Percentiles rank a stretch among this genome's conserved stretches.
phyloP scores from a whole-genome alignment of 2,888 invertebrate genomes.

The Heliconius ismenius region DNA sequence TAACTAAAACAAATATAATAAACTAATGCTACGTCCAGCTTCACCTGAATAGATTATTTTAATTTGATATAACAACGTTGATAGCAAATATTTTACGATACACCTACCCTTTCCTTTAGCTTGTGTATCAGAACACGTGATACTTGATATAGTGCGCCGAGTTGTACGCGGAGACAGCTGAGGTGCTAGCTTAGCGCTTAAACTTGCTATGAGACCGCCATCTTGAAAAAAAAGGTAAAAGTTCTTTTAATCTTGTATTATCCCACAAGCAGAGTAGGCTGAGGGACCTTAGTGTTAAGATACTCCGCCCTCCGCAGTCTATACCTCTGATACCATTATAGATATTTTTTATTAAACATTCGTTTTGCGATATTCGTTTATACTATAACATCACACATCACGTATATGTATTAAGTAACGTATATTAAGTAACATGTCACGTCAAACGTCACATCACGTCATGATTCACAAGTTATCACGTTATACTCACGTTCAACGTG shows the following conservation, averaged over 20 bases:
- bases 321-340: too few species aligned
- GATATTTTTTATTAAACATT: too few species aligned
- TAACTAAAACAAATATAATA: too few species aligned
- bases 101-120: conserved; percentile 74
- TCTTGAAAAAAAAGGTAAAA: conserved; percentile 56
- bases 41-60: too few species aligned
- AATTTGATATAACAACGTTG: too few species aligned
- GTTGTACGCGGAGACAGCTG: conserved; percentile 82
- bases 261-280: not conserved
- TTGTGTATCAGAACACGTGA: conserved; percentile 72
- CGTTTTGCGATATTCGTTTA: not conserved
- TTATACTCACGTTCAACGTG: conserved; percentile 72
- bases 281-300: not conserved
- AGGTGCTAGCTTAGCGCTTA: conserved; percentile 86
- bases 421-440: too few species aligned
- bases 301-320: not conserved
- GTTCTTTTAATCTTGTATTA: not conserved
- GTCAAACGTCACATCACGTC: not conserved
- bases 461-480: not conserved
- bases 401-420: too few species aligned
- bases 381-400: not conserved
- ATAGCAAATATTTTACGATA: conserved; percentile 6
- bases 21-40: too few species aligned
- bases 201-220: conserved; percentile 86
- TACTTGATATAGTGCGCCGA: conserved; percentile 67